These are phyloP conservation scores for Chesias legatella DNA, from an alignment of 2,888 invertebrate species.

Conservation along the genomic window DNA sequence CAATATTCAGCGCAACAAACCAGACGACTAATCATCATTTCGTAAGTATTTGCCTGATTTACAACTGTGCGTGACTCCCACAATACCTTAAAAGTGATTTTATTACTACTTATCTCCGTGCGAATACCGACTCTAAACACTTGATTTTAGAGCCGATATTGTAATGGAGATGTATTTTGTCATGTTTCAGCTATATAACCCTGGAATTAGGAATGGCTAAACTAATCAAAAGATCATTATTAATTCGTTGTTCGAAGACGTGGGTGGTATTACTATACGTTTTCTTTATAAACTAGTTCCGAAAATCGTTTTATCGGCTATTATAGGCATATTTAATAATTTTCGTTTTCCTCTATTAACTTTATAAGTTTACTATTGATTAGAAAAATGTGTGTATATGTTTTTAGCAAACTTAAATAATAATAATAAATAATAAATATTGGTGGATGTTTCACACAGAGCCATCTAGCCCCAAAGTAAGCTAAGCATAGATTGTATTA, in stretches of 20 bases:
- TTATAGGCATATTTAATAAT: no score
- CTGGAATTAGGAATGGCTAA: conserved; percentile 63
- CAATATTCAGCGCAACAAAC: conserved; percentile 24
- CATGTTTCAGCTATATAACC: conserved; percentile 65
- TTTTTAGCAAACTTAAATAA: no score
- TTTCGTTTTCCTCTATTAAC: no score
- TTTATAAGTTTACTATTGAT: no score
- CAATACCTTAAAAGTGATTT: conserved; percentile 70
- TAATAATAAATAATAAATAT: no score
- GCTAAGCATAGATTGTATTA: no score
- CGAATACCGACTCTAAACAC: conserved; percentile 46
- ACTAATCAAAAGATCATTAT: conserved; percentile 67
- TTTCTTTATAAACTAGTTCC: conserved; percentile 9
- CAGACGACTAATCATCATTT: conserved; percentile 44
- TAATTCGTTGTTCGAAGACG: conserved; percentile 43
- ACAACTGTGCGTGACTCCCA: conserved; percentile 63
- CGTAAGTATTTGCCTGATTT: conserved; percentile 67
- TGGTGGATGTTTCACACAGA: no score
- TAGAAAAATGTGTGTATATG: no score
- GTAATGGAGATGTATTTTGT: conserved; percentile 44
- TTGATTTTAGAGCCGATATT: conserved; percentile 43
- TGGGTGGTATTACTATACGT: conserved; percentile 31
- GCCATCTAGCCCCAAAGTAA: no score
- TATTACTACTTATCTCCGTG: conserved; percentile 47
- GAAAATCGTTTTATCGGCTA: neutral